Percentiles rank a stretch among this genome's conserved stretches.
phyloP scores from a whole-genome alignment of 2,797 vertebrate genomes.

The Anas flavirostris region DNA sequence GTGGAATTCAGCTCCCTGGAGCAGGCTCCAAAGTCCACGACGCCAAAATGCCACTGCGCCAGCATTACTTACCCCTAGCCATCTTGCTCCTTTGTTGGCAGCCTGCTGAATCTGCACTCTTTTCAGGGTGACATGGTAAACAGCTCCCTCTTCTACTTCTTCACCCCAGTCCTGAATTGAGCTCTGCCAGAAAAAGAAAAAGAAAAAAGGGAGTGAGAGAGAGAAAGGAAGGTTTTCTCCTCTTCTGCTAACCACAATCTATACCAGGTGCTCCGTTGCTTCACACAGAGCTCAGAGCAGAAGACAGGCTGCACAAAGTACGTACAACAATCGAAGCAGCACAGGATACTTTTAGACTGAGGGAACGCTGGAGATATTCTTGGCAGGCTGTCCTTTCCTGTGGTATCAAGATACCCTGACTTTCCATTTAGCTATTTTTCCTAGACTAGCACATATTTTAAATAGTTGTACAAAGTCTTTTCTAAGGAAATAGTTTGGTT shows the following conservation, averaged over 20 bases:
- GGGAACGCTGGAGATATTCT: conserved; percentile 54
- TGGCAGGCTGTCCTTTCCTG: conserved; percentile 67
- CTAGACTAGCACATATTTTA: conserved; percentile 70
- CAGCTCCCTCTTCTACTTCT: conserved; percentile 95
- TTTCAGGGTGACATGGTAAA: conserved; percentile 95
- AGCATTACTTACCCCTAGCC: conserved; percentile 90
- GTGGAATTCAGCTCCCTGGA: conserved; percentile 29
- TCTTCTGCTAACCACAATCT: conserved; percentile 46
- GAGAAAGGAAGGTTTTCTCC: background rate
- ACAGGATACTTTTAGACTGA: background rate
- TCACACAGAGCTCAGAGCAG: background rate
- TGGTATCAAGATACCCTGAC: conserved; percentile 58
- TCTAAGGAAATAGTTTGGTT: conserved; percentile 47
- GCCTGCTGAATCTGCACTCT: conserved; percentile 96
- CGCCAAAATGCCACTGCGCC: background rate
- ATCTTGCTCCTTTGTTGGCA: conserved; percentile 95
- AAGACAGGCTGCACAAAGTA: conserved; percentile 50
- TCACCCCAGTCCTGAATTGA: conserved; percentile 95
- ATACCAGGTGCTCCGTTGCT: conserved; percentile 58
- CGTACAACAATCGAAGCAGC: conserved; percentile 46
- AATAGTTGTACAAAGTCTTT: conserved; percentile 54
- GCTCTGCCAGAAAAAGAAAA: conserved; percentile 80
- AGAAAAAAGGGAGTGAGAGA: conserved; percentile 3
- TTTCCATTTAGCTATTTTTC: conserved; percentile 72
- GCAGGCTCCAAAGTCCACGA: conserved; percentile 55